phyloP scores from a whole-genome alignment of 2,113 vertebrate genomes.

The Corydoras maculifer region DNA sequence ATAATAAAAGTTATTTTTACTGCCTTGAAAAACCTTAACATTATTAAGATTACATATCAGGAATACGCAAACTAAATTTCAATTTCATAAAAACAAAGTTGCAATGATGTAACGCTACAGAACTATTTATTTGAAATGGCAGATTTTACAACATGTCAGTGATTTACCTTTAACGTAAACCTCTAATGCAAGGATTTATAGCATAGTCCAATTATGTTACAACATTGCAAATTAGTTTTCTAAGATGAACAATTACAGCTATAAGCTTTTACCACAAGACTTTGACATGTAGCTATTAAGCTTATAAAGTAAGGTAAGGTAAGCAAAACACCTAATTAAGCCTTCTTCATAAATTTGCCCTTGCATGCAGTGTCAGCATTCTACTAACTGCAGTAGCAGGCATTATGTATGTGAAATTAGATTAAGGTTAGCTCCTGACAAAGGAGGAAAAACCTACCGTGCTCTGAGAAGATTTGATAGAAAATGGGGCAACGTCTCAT shows the following conservation, averaged over 20 bases:
- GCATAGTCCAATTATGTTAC: not conserved
- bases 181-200: not conserved
- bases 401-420: constrained; percentile 53
- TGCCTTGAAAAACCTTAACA: not conserved
- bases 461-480: constrained; percentile 54
- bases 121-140: too few species aligned
- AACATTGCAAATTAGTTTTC: not conserved
- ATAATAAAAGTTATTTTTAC: too few species aligned
- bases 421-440: constrained; percentile 54
- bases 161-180: constrained; percentile 1
- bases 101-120: too few species aligned
- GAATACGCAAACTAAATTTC: not conserved
- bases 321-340: constrained; percentile 45
- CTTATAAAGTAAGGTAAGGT: not conserved
- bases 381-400: constrained; percentile 41
- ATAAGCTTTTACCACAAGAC: not conserved
- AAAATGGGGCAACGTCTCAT: constrained; percentile 7
- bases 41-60: too few species aligned
- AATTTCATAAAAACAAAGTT: not conserved
- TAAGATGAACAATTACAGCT: not conserved
- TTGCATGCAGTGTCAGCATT: constrained; percentile 44
- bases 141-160: not conserved
- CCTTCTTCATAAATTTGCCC: constrained; percentile 51
- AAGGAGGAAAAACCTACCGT: constrained; percentile 54
- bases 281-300: not conserved